Conservation (phyloP, 2,888 invertebrate genomes). For the Drosophila greeni region DNA sequence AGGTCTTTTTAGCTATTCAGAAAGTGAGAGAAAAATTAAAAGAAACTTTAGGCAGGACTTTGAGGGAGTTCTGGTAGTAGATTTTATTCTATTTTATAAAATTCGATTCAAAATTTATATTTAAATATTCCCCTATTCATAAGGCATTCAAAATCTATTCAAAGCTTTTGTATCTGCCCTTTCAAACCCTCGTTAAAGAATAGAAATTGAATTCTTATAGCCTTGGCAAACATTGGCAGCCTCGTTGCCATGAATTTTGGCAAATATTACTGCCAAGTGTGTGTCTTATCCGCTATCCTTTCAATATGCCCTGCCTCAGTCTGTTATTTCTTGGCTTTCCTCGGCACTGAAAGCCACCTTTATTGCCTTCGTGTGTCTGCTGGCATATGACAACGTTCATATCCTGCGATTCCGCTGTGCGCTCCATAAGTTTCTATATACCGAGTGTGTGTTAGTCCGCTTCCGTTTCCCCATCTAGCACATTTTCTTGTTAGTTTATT, state of each 20-base stretch:
- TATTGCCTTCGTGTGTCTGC: constrained; percentile 30
- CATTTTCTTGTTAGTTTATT: constrained; percentile 70
- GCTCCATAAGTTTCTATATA: constrained; percentile 23
- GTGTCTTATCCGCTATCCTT: constrained; percentile 20
- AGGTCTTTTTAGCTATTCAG: constrained; percentile 38
- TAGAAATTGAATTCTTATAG: not conserved
- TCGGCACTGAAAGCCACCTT: constrained; percentile 58
- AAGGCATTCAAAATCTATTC: not conserved
- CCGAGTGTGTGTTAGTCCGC: constrained; percentile 12
- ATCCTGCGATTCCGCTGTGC: constrained; percentile 14
- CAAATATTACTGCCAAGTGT: constrained; percentile 10
- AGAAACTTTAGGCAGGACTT: constrained; percentile 5
- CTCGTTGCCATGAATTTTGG: constrained; percentile 8
- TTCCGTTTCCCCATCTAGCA: constrained; percentile 33
- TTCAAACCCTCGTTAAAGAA: not conserved
- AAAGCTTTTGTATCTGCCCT: not conserved
- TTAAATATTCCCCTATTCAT: not conserved
- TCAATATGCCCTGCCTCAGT: constrained; percentile 9
- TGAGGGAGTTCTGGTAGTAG: too few species aligned
- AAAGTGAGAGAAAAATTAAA: constrained; percentile 1
- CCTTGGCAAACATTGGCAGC: constrained; percentile 10
- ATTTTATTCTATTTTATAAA: not conserved
- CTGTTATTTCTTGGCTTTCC: constrained; percentile 15
- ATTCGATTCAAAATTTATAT: too few species aligned
- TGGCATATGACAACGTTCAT: constrained; percentile 34